These are phyloP conservation scores for Toxonevra muliebris DNA, from an alignment of 2,888 invertebrate species.

Conservation along the genomic window DNA sequence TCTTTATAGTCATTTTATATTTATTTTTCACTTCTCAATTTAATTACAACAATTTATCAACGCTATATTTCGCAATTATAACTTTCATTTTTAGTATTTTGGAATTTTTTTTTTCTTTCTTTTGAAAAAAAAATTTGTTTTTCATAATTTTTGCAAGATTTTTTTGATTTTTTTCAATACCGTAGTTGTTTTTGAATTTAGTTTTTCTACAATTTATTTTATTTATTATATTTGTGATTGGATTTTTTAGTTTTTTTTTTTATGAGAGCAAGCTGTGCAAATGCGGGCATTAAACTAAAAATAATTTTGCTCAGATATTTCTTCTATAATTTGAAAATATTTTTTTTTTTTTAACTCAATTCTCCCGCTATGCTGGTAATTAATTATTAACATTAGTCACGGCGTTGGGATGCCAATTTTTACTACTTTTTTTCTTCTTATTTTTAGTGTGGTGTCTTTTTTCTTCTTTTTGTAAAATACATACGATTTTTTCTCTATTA, in stretches of 20 bases:
- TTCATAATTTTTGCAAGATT: neutral
- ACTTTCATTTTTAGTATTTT: too few relatives aligned
- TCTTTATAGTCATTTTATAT: too few relatives aligned
- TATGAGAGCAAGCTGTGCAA: too few relatives aligned
- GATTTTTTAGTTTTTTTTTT: neutral
- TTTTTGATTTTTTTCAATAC: neutral
- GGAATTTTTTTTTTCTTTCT: too few relatives aligned
- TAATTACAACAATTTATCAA: too few relatives aligned
- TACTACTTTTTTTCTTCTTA: constrained; percentile 4
- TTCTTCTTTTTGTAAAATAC: neutral
- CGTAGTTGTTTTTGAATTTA: neutral
- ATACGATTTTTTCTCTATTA: neutral
- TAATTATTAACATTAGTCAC: constrained; percentile 39
- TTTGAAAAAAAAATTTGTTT: too few relatives aligned
- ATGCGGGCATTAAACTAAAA: neutral
- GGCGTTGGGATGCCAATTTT: constrained; percentile 16
- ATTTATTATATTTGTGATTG: too few relatives aligned
- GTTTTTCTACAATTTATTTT: neutral
- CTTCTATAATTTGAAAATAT: constrained; percentile 1
- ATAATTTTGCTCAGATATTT: neutral
- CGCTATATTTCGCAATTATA: too few relatives aligned
- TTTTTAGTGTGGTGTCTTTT: neutral
- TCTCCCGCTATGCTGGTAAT: constrained; percentile 38
- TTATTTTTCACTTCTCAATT: too few relatives aligned
- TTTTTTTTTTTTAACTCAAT: constrained; percentile 25